Percentiles rank a stretch among this genome's conserved stretches.
These are phyloP conservation scores for Dicaeum eximium DNA, from an alignment of 2,113 vertebrate species.

Conservation along the genomic window DNA sequence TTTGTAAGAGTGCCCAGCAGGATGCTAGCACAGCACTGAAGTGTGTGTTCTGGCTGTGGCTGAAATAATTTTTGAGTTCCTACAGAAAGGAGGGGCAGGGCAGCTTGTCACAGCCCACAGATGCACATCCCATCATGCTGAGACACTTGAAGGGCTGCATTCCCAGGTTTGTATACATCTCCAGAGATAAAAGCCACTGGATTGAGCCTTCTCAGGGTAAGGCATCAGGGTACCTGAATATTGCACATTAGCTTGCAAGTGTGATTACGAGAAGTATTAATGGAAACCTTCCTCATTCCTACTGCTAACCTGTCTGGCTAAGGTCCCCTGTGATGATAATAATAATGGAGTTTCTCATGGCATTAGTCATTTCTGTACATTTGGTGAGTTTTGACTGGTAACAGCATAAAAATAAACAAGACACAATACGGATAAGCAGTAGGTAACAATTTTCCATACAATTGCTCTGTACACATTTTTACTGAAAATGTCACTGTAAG, in stretches of 20 bases:
- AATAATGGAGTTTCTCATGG: not conserved
- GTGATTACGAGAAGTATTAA: not conserved
- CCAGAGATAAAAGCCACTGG: not conserved
- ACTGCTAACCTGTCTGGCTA: not conserved
- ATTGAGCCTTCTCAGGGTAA: not conserved
- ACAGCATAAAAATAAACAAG: conserved; percentile 36
- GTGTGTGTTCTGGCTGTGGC: not conserved
- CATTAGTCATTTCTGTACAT: not conserved
- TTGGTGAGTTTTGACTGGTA: not conserved
- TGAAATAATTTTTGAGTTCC: not conserved
- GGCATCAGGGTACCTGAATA: not conserved
- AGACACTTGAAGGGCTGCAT: accelerated
- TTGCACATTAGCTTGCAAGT: not conserved
- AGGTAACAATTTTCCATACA: conserved; percentile 18
- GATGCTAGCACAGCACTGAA: not conserved
- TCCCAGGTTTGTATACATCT: not conserved
- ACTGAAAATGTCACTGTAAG: not conserved
- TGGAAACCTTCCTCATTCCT: not conserved
- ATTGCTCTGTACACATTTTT: not conserved
- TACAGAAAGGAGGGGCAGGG: not conserved
- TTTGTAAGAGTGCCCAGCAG: not conserved
- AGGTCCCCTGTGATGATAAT: not conserved
- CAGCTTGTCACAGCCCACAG: not conserved
- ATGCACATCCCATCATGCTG: not conserved
- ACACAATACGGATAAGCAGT: not conserved